Conservation (phyloP, 2,888 invertebrate genomes). For the Augochlorella aurata region DNA sequence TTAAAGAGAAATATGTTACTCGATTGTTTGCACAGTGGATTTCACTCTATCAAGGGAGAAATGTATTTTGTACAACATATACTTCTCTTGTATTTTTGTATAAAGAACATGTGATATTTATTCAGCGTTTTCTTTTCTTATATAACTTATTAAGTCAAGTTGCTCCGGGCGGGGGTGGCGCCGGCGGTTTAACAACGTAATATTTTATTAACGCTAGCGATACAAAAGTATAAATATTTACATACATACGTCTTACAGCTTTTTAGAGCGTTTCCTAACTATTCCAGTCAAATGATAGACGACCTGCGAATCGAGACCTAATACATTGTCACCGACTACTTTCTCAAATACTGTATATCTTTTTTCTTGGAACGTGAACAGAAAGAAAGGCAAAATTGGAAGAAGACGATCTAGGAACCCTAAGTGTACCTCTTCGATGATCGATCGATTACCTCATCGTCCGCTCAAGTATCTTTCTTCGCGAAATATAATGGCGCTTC, state of each 20-base stretch:
- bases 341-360: conserved; percentile 56
- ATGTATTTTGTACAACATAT: conserved; percentile 13
- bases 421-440: not conserved
- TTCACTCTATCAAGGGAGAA: not conserved
- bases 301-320: conserved; percentile 1
- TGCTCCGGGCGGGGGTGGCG: not conserved
- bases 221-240: conserved; percentile 69
- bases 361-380: not conserved
- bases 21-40: not conserved
- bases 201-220: conserved; percentile 62
- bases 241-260: conserved; percentile 35
- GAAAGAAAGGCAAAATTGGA: not conserved
- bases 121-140: not conserved
- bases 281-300: conserved; percentile 39
- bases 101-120: conserved; percentile 30
- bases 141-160: not conserved
- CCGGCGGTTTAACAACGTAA: conserved; percentile 27
- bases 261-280: conserved; percentile 23
- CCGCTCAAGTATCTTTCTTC: not conserved
- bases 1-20: not conserved
- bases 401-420: not conserved
- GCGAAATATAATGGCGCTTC: not conserved
- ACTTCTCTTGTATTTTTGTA: conserved; percentile 13
- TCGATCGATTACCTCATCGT: not conserved
- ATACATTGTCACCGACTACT: not conserved